Evolutionary conservation across 2,113 vertebrate species (phyloP).

Genomic region (Chlorodrepanis virens): DNA sequence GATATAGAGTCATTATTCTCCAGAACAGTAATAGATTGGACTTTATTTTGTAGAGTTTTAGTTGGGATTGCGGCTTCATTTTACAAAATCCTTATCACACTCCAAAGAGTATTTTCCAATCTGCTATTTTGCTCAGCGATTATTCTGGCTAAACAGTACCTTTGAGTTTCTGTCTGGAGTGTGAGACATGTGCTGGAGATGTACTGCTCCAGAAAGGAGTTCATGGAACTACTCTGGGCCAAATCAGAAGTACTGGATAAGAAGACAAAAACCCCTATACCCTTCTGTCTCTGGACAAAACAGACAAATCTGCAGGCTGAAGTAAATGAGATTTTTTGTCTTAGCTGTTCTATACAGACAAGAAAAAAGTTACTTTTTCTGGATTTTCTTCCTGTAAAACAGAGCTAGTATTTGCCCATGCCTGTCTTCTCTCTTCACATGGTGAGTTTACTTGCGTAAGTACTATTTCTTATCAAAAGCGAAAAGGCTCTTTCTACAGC

Average conservation of each 20-base stretch:
- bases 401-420: background rate
- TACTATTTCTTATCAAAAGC: background rate
- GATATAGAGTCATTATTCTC: conserved; percentile 11
- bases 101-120: background rate
- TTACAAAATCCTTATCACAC: conserved; percentile 12
- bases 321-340: background rate
- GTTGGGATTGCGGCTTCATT: background rate
- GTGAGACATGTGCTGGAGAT: background rate
- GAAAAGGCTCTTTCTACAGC: background rate
- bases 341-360: background rate
- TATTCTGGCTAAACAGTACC: background rate
- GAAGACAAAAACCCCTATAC: background rate
- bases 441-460: background rate
- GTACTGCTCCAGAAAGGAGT: background rate
- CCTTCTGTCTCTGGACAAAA: background rate
- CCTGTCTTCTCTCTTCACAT: background rate
- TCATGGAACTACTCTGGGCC: background rate
- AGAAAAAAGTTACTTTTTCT: background rate
- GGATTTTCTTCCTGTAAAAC: background rate
- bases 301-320: background rate
- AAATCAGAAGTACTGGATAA: background rate
- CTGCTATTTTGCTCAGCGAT: background rate
- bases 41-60: background rate
- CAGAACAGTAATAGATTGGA: background rate
- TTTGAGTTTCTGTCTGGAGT: background rate